These are phyloP conservation scores for Silurus aristotelis DNA, from an alignment of 2,797 vertebrate species.

Conservation along the genomic window DNA sequence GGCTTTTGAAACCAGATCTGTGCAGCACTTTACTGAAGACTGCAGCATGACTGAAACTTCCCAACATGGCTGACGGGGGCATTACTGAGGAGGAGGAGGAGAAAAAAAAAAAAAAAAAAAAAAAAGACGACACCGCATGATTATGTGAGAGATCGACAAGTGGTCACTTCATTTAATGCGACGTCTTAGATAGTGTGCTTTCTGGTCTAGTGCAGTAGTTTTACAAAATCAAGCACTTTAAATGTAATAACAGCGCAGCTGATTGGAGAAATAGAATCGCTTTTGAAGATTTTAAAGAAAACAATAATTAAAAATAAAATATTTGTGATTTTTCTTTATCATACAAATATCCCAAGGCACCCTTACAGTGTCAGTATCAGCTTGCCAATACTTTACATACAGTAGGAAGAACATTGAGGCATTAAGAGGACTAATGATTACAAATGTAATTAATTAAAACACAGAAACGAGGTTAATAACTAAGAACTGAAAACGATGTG, in stretches of 20 bases:
- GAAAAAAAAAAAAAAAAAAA: neutral
- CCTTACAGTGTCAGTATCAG: no score
- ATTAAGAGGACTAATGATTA: neutral
- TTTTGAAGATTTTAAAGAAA: no score
- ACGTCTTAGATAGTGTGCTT: neutral
- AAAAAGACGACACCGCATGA: neutral
- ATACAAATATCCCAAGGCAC: neutral
- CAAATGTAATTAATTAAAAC: neutral
- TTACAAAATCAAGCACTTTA: neutral
- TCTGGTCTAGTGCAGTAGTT: no score
- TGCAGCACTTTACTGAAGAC: conserved; percentile 15
- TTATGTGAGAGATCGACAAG: neutral
- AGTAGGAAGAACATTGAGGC: neutral
- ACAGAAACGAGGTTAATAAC: neutral
- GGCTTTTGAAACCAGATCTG: conserved; percentile 33
- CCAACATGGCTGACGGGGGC: neutral
- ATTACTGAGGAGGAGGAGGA: neutral
- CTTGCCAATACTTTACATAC: no score
- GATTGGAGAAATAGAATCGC: neutral
- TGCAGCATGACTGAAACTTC: conserved; percentile 11
- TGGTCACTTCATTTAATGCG: neutral
- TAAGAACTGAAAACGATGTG: neutral
- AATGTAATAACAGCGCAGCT: neutral
- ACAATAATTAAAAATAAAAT: neutral
- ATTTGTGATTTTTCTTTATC: neutral